phyloP scores from a whole-genome alignment of 2,113 vertebrate genomes.

The Callocephalon fimbriatum region DNA sequence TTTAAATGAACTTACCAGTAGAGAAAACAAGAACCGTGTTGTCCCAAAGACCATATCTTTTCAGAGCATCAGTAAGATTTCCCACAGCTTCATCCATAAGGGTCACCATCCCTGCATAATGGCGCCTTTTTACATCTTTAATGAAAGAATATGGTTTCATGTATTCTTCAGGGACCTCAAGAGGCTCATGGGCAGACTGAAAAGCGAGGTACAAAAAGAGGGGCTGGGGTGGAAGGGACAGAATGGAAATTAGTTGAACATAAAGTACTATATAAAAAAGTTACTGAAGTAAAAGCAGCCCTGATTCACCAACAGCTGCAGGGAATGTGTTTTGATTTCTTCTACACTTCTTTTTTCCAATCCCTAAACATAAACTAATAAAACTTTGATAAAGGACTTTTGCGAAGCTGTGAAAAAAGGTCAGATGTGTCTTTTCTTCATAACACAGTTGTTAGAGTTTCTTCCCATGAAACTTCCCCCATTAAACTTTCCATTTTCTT shows the following conservation, averaged over 20 bases:
- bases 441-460: not conserved
- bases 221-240: constrained; percentile 78
- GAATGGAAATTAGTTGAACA: not conserved
- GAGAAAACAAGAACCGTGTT: constrained; percentile 93
- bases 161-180: constrained; percentile 90
- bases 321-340: not conserved
- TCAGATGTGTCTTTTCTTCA: not conserved
- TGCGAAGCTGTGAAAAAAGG: not conserved
- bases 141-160: constrained; percentile 85
- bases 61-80: constrained; percentile 88
- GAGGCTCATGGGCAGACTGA: constrained; percentile 90
- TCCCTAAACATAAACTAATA: not conserved
- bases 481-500: not conserved
- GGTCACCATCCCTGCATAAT: constrained; percentile 92
- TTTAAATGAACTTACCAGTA: constrained; percentile 82
- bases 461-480: not conserved
- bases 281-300: not conserved
- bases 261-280: not conserved
- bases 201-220: constrained; percentile 94
- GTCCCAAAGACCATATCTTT: constrained; percentile 85
- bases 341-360: not conserved
- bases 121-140: constrained; percentile 77
- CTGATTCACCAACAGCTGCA: not conserved
- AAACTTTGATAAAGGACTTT: not conserved
- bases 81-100: constrained; percentile 95